Evolutionary conservation across 2,888 invertebrate species (phyloP), one percentile per base, ranked within the genome.

Genomic region (Mythimna vitellina): DNA sequence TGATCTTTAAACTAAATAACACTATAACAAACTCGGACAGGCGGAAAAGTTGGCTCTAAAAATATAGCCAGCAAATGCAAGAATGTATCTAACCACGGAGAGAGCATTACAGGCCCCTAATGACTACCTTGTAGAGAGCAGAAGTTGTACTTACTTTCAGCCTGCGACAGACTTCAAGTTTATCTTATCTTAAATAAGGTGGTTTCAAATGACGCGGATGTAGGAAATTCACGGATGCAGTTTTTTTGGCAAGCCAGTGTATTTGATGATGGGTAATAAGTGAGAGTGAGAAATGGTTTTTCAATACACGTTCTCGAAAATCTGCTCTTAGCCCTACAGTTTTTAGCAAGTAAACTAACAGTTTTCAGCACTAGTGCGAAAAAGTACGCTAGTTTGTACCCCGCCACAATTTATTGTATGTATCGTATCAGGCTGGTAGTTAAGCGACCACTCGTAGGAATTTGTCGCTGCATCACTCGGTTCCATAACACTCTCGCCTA

Each of bases 151-250:
- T 87, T 88, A 91, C 91, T 87, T 87, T 87, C 87, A 82, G 86
- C 87, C 84, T 89, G 83, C 83, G 80, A 88, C 84, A 87, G 81
- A 82, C 86, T 86, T 76, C 76, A 86, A 89, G 89, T 93, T 91
- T 91, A 91, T 92, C 92, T 91, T 91, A n/a, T n/a, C n/a, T n/a
- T n/a, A n/a, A 92, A 93, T 92, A 92, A 92, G 91, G 90, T 90
- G 88, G 88, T 92, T 92, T 91, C 72, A 75, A 91, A 92, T 89
- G 62, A 73, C 76, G 62, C 67, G 61, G 65, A 76, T 69, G 65
- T 78, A 69, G 32, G 56, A 76, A 79, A 67, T 61, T 53, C 62
- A 61, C 29, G 53, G 62, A 67, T 69, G 61, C 63, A 58, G 25
- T 51, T 61, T 65, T 29, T 62, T 56, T 57, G 54, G 69, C 61